Evolutionary conservation across 2,888 invertebrate genomes (phyloP).

Genomic region (Masnerella sp.): DNA sequence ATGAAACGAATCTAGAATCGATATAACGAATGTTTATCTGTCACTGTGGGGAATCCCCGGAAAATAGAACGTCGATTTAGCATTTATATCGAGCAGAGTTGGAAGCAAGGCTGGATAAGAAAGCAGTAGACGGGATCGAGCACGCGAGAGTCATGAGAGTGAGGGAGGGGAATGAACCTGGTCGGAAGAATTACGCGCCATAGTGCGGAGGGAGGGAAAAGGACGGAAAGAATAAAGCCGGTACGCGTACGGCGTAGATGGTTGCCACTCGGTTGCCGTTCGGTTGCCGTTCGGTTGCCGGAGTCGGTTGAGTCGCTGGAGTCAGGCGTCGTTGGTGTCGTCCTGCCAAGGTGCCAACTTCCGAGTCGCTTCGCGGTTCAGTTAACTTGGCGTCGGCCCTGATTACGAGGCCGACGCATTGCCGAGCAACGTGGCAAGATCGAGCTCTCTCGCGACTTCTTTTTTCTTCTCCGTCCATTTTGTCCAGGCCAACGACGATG

Average conservation of each 20-base stretch:
- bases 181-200: slow-evolving; percentile 13
- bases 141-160: slow-evolving; percentile 36
- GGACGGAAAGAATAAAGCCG: slow-evolving; percentile 48
- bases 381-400: slow-evolving; percentile 71
- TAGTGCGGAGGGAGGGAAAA: too few species aligned
- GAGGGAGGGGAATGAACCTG: slow-evolving; percentile 28
- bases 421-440: slow-evolving; percentile 57
- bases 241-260: slow-evolving; percentile 61
- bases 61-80: slow-evolving; percentile 16
- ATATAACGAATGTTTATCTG: too few species aligned
- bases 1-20: too few species aligned
- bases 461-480: slow-evolving; percentile 53
- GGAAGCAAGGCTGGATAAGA: neutral
- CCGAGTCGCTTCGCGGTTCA: slow-evolving; percentile 68
- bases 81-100: slow-evolving; percentile 8
- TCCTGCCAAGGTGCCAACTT: slow-evolving; percentile 40
- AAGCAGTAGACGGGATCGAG: slow-evolving; percentile 20
- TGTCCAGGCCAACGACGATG: slow-evolving; percentile 50
- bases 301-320: too few species aligned
- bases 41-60: too few species aligned
- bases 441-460: slow-evolving; percentile 38
- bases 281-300: slow-evolving; percentile 67
- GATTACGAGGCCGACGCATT: slow-evolving; percentile 68
- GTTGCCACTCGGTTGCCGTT: too few species aligned
- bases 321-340: too few species aligned